These are phyloP conservation scores for Pantherophis alleghaniensis DNA, from an alignment of 2,797 vertebrate genomes.

Conservation along the genomic window DNA sequence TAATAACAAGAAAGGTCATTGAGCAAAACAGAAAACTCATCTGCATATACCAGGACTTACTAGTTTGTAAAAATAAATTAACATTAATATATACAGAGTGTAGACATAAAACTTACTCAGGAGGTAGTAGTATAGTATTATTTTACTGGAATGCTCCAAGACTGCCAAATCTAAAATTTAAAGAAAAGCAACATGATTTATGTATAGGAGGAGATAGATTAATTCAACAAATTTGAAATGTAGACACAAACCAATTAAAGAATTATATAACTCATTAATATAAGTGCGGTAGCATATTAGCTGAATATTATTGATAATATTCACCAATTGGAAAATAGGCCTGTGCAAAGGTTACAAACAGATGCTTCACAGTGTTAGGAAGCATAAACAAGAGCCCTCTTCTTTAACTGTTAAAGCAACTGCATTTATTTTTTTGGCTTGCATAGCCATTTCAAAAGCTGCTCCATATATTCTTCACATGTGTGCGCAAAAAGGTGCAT, in stretches of 20 bases:
- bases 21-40: not conserved
- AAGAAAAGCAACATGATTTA: constrained; percentile 17
- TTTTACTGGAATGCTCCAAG: not conserved
- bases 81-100: constrained; percentile 28
- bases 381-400: not conserved
- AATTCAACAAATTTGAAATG: constrained; percentile 25
- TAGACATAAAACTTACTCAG: constrained; percentile 43
- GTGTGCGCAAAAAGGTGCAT: not conserved
- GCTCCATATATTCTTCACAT: not conserved
- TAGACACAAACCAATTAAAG: not conserved
- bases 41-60: not conserved
- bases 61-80: constrained; percentile 17
- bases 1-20: not conserved
- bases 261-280: constrained; percentile 21
- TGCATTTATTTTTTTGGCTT: not conserved
- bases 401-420: not conserved
- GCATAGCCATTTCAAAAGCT: not conserved
- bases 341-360: not conserved
- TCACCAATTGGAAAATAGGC: constrained; percentile 28
- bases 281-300: constrained; percentile 35
- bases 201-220: constrained; percentile 20
- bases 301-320: constrained; percentile 43
- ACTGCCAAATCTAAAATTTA: constrained; percentile 29
- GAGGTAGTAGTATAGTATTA: constrained; percentile 17
- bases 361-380: not conserved